Conservation (phyloP, 2,888 invertebrate genomes). For the Heliconius aoede region DNA sequence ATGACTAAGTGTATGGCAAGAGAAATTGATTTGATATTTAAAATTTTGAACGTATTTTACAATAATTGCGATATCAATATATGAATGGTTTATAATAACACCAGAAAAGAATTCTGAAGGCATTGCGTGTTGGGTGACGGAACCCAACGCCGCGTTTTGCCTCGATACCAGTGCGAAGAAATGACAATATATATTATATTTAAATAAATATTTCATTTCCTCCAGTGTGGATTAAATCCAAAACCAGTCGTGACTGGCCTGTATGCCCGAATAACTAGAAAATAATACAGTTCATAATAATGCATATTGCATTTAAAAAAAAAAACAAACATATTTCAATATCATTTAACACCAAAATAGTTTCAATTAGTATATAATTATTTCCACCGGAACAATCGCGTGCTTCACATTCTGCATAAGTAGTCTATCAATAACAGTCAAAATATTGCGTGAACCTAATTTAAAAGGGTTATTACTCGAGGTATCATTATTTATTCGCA, state of each 20-base stretch:
- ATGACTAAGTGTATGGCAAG: conserved; percentile 5
- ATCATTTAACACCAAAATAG: not conserved
- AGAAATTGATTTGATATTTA: not conserved
- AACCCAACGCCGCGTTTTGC: no score
- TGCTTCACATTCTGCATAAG: not conserved
- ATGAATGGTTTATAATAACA: not conserved
- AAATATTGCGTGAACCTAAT: not conserved
- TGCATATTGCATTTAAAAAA: not conserved
- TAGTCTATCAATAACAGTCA: no score
- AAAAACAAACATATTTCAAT: not conserved
- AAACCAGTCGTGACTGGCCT: no score
- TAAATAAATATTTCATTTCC: no score
- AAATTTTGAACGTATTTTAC: not conserved
- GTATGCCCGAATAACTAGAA: not conserved
- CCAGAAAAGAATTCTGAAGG: no score
- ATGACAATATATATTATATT: no score
- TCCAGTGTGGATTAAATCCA: no score
- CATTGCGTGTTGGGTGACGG: no score
- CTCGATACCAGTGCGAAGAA: no score
- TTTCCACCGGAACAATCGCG: conserved; percentile 10
- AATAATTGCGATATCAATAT: not conserved
- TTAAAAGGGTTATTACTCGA: not conserved
- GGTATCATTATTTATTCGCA: not conserved
- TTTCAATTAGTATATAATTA: conserved; percentile 4
- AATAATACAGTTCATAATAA: not conserved